These are phyloP conservation scores for Alethe diademata DNA, from an alignment of 2,113 vertebrate species.

Conservation along the genomic window DNA sequence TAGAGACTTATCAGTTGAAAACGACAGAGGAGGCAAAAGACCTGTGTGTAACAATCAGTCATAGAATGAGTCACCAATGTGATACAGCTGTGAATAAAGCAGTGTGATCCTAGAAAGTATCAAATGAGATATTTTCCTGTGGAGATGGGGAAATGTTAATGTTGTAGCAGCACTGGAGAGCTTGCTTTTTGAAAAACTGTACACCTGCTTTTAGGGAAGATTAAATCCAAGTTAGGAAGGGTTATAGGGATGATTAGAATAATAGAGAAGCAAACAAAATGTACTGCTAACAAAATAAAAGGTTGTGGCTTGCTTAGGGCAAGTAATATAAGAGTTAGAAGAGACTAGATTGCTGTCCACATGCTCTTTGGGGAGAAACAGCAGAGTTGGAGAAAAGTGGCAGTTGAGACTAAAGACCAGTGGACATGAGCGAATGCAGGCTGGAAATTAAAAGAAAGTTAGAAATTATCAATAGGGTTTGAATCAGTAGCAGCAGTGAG, in stretches of 20 bases:
- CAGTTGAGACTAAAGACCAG: background rate
- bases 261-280: background rate
- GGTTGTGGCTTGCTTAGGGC: background rate
- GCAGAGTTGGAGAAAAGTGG: background rate
- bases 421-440: background rate
- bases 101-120: background rate
- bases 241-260: background rate
- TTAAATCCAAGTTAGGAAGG: background rate
- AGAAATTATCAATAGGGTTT: background rate
- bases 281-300: background rate
- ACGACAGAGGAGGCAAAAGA: slow-evolving; percentile 39
- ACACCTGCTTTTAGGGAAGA: background rate
- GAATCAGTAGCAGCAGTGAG: background rate
- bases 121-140: background rate
- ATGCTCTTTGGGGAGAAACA: background rate
- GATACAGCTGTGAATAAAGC: slow-evolving; percentile 18
- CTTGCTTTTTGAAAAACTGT: background rate
- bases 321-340: background rate
- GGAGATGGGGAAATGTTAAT: background rate
- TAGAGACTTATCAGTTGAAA: slow-evolving; percentile 21
- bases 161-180: background rate
- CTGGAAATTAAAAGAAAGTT: background rate
- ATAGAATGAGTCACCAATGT: background rate
- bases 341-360: background rate
- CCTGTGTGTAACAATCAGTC: slow-evolving; percentile 12